Percentiles rank a stretch among this genome's conserved stretches.
These are phyloP conservation scores for Sarcophilus harrisii DNA, from an alignment of 2,797 vertebrate species.

Conservation along the genomic window DNA sequence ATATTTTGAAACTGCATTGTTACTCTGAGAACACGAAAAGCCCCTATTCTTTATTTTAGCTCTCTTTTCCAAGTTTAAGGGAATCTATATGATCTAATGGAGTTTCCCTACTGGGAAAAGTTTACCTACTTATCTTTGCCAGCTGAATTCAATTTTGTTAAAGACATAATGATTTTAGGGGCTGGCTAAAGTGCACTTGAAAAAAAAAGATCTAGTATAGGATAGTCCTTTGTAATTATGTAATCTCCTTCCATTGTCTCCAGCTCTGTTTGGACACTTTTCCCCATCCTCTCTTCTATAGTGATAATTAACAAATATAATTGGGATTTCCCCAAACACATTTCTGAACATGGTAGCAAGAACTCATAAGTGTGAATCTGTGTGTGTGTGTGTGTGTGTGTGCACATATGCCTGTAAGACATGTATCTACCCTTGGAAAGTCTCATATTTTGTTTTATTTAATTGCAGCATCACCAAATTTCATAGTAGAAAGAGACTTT, in stretches of 20 bases:
- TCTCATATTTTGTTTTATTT: background rate
- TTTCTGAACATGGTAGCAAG: background rate
- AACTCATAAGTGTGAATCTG: background rate
- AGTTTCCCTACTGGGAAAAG: background rate
- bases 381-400: background rate
- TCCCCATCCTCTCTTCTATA: background rate
- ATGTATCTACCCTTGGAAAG: background rate
- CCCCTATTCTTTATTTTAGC: background rate
- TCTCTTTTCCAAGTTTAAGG: background rate
- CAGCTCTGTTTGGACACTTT: background rate
- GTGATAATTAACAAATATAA: constrained; percentile 11
- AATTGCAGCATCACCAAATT: background rate
- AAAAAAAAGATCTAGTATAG: background rate
- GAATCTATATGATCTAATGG: background rate
- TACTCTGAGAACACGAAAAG: background rate
- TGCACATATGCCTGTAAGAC: background rate
- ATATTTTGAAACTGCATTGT: background rate
- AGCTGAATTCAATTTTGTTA: background rate
- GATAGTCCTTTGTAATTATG: background rate
- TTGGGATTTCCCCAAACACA: background rate
- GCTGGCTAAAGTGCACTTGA: background rate
- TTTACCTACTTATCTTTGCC: background rate
- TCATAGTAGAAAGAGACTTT: background rate
- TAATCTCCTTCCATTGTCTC: background rate
- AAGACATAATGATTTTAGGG: background rate